These are phyloP conservation scores for Ameiurus melas DNA, from an alignment of 2,113 vertebrate genomes.

Conservation along the genomic window DNA sequence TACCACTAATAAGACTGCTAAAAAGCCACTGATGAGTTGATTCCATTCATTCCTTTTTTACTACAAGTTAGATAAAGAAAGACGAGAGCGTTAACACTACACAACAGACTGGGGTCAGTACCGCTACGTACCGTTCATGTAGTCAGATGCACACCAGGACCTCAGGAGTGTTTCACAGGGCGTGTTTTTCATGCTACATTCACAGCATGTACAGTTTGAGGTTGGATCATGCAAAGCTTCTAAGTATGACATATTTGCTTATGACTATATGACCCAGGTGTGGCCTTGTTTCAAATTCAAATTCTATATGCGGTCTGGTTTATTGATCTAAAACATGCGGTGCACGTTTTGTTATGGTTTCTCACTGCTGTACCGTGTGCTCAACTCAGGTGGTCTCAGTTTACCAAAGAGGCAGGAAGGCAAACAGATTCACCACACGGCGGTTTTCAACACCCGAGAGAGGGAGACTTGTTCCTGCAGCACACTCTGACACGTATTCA, in stretches of 20 bases:
- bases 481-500: constrained; percentile 38
- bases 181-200: neutral
- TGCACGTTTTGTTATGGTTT: neutral
- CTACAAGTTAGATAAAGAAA: constrained; percentile 1
- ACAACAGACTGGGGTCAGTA: neutral
- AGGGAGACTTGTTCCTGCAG: constrained; percentile 27
- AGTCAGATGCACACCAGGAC: constrained; percentile 18
- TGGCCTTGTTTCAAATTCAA: constrained; percentile 32
- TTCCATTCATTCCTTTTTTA: neutral
- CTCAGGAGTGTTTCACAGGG: constrained; percentile 9
- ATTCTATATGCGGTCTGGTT: neutral
- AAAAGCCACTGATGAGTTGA: neutral
- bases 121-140: neutral
- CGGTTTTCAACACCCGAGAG: constrained; percentile 18
- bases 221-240: constrained; percentile 11
- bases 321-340: neutral
- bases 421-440: constrained; percentile 4
- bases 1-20: constrained; percentile 15
- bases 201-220: neutral
- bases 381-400: neutral
- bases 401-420: neutral
- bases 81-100: neutral
- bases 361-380: neutral
- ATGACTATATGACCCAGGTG: constrained; percentile 26
- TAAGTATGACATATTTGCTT: constrained; percentile 19